Percentiles rank a stretch among this genome's conserved stretches.
phyloP scores from a whole-genome alignment of 2,888 invertebrate genomes.

The Liodrosophila aerea region DNA sequence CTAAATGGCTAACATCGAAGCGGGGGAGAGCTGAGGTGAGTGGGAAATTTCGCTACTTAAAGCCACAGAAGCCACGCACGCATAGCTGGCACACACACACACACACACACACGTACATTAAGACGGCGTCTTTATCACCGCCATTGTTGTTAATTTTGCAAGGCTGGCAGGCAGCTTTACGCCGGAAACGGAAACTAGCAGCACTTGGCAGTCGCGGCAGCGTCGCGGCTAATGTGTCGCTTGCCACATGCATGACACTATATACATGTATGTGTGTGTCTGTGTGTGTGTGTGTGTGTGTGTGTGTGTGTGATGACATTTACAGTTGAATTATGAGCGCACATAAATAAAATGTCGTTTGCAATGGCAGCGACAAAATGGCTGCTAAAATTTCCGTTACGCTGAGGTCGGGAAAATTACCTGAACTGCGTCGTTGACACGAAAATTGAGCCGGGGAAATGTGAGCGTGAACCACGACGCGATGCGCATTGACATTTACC shows the following conservation, averaged over 20 bases:
- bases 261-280: slow-evolving; percentile 6
- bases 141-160: slow-evolving; percentile 77
- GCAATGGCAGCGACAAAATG: slow-evolving; percentile 66
- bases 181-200: slow-evolving; percentile 75
- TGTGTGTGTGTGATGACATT: slow-evolving; percentile 44
- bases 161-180: slow-evolving; percentile 62
- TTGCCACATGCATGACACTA: slow-evolving; percentile 21
- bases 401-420: slow-evolving; percentile 55
- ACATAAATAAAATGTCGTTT: slow-evolving; percentile 74
- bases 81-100: slow-evolving; percentile 24
- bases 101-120: slow-evolving; percentile 32
- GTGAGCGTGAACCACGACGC: slow-evolving; percentile 12
- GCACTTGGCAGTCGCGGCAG: slow-evolving; percentile 63
- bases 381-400: slow-evolving; percentile 64
- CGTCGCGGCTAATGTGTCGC: slow-evolving; percentile 54
- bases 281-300: slow-evolving; percentile 11
- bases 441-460: slow-evolving; percentile 56
- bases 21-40: not conserved
- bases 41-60: slow-evolving; percentile 68
- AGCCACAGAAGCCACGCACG: slow-evolving; percentile 71
- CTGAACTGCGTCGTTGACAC: slow-evolving; percentile 72
- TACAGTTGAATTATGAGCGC: slow-evolving; percentile 73
- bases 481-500: slow-evolving; percentile 45
- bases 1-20: slow-evolving; percentile 56
- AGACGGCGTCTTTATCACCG: slow-evolving; percentile 70